Base-by-base conservation (phyloP, 2,888 invertebrate species). In the Tetragnatha montana region DNA sequence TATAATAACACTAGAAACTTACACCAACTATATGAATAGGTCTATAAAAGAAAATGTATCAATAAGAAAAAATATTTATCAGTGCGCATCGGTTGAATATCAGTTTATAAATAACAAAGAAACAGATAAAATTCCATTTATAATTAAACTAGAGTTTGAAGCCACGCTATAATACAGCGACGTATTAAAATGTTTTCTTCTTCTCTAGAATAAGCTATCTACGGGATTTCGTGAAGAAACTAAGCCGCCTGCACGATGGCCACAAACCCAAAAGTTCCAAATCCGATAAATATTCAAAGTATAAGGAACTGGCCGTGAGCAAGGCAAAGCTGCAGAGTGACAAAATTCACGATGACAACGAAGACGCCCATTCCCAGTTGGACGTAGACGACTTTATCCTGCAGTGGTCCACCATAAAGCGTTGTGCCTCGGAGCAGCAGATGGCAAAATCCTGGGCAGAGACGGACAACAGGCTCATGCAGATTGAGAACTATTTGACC, bases 401-500 rank as follows among this genome's bases (percentile, higher is more conserved):
- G 17, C 90, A 90, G 47, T 90, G 86, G 87, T 90, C 90, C 14
- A 83, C 86, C 7, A 87, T 87, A 8, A 90, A 90, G 74, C 69
- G 74, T n/a, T 83, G 82, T 75, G 82, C 87, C 1, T 82, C 87
- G 19, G 82, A 90, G 21, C 90, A 87, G 60, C 86, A 87, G 21
- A 21, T 90, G 70, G 86, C 86, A 74, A 87, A 50, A 21, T 87
- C 90, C 8, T 90, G 86, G 82, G 81, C 85, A 3, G 89, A 86
- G 60, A 71, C 90, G 17, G 90, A 90, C 17, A 82, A 82, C 51
- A 78, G 82, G 69, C 75, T 90, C 19, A 12, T 75, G 47, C 90
- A 90, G 79, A 90, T 90, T 82, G 87, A 90, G 60, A 86, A 90
- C 79, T 81, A 82, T 75, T 79, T 90, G 69, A 90, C 82, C 73